phyloP scores from a whole-genome alignment of 2,113 vertebrate genomes.

The Otocyon megalotis region DNA sequence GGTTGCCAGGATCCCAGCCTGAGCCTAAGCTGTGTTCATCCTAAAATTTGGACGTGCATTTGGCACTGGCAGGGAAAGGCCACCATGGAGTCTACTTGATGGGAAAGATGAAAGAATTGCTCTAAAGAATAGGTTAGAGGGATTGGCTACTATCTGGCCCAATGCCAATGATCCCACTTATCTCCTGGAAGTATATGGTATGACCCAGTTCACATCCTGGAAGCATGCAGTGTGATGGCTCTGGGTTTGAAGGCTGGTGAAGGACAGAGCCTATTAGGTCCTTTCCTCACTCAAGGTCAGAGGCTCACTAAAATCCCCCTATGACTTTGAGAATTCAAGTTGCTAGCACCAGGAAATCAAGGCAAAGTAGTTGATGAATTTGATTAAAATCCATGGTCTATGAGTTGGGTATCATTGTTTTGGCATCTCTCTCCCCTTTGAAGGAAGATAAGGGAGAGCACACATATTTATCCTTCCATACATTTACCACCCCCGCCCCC shows the following conservation, averaged over 20 bases:
- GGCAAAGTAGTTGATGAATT: background rate
- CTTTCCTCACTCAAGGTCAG: background rate
- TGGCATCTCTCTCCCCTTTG: background rate
- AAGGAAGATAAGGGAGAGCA: background rate
- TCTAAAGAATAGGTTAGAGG: background rate
- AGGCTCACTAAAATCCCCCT: background rate
- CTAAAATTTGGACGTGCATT: constrained; percentile 33
- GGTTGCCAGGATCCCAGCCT: background rate
- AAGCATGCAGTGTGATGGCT: background rate
- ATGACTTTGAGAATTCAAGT: constrained; percentile 9
- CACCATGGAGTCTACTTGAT: background rate
- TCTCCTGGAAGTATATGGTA: background rate
- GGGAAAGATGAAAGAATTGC: constrained; percentile 9
- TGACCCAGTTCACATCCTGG: background rate
- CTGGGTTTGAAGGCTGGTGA: background rate
- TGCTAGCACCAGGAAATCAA: background rate
- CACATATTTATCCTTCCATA: background rate
- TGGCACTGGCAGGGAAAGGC: background rate
- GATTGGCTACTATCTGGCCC: background rate
- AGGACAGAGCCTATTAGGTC: background rate
- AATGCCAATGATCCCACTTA: background rate
- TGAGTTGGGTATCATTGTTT: background rate
- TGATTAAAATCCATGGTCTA: background rate
- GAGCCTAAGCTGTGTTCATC: background rate
- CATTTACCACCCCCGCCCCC: background rate